A percentile compares a stretch with the other conserved stretches of the same genome.
Conservation (phyloP, 2,797 vertebrate genomes). For the Hoplostethus atlanticus region DNA sequence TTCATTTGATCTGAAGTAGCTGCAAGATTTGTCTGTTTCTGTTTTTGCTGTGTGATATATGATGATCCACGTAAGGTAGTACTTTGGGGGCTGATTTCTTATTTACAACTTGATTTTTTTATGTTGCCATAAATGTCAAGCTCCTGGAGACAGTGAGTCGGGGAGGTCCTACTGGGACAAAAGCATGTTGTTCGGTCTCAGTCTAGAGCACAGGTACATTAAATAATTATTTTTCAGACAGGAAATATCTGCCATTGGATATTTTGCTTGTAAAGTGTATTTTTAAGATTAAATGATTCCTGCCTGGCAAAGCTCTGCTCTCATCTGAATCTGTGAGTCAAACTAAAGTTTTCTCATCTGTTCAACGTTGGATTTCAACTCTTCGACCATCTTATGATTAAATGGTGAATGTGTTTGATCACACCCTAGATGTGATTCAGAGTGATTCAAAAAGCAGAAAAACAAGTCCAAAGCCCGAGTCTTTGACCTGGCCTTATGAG, state of each 20-base stretch:
- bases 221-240: conserved; percentile 82
- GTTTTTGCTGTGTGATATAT: conserved; percentile 73
- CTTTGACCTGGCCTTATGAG: conserved; percentile 66
- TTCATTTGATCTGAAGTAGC: conserved; percentile 71
- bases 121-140: conserved; percentile 80
- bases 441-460: conserved; percentile 64
- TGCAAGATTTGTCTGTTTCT: conserved; percentile 72
- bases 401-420: conserved; percentile 54
- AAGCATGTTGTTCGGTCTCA: conserved; percentile 79
- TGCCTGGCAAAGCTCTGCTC: conserved; percentile 60
- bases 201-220: conserved; percentile 75
- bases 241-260: conserved; percentile 80
- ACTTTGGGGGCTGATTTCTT: conserved; percentile 67
- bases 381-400: conserved; percentile 44
- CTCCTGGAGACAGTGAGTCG: conserved; percentile 77
- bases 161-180: conserved; percentile 79
- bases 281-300: conserved; percentile 81
- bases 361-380: conserved; percentile 47
- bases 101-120: conserved; percentile 72
- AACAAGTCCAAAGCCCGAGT: conserved; percentile 64
- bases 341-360: conserved; percentile 53
- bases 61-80: conserved; percentile 73
- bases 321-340: conserved; percentile 36
- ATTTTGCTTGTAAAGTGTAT: conserved; percentile 80
- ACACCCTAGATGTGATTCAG: conserved; percentile 56